Conservation (phyloP, 2,113 vertebrate species). For the Alethe castanea region DNA sequence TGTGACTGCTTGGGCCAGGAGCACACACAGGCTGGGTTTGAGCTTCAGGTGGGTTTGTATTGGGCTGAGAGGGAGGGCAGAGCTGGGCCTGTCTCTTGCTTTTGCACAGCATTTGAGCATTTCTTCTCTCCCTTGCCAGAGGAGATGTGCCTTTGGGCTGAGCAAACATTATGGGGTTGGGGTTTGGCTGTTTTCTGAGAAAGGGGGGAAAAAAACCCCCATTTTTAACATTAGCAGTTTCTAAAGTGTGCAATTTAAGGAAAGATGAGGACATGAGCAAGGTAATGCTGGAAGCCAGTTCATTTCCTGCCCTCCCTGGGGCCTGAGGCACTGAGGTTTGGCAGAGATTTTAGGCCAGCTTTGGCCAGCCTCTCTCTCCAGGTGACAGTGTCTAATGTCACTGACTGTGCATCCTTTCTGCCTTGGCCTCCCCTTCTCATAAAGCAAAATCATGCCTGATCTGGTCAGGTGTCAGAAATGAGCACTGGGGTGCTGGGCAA, state of each 20-base stretch:
- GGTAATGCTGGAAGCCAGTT: neutral
- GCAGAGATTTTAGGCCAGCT: neutral
- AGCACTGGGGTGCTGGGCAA: neutral
- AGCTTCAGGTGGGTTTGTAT: neutral
- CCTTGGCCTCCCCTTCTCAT: neutral
- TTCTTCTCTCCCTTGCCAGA: neutral
- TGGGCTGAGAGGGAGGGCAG: neutral
- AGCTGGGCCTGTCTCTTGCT: neutral
- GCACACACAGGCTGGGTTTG: neutral
- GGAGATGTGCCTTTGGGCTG: neutral
- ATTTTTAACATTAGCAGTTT: neutral
- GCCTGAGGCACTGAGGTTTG: too few relatives aligned
- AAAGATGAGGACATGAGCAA: neutral
- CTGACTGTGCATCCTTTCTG: neutral
- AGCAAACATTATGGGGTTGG: neutral
- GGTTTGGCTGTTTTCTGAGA: neutral
- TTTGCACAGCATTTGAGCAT: neutral
- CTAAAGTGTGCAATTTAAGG: neutral
- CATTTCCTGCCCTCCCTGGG: neutral
- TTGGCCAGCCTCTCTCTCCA: neutral
- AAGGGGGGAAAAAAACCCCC: fast-evolving
- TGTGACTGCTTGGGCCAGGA: neutral
- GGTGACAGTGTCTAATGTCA: neutral
- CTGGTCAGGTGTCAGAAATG: neutral
- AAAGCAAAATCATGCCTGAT: neutral